A percentile compares a stretch with the other conserved stretches of the same genome.
phyloP scores from a whole-genome alignment of 2,113 vertebrate genomes.

The Lontra canadensis region DNA sequence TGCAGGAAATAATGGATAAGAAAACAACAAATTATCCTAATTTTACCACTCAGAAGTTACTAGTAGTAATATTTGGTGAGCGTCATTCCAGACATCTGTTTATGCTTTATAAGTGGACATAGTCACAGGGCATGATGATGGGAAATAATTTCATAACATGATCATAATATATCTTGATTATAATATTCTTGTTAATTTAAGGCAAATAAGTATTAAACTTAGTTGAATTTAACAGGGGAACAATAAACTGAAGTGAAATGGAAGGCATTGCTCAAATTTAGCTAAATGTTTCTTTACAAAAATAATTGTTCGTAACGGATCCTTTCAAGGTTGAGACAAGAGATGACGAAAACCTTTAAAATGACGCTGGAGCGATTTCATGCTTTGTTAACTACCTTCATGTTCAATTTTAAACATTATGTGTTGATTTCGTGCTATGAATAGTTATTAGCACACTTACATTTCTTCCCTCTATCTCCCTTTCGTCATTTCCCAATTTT shows the following conservation, averaged over 20 bases:
- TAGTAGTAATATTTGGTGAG: not conserved
- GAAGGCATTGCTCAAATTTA: not conserved
- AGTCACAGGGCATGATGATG: not conserved
- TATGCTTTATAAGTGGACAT: not conserved
- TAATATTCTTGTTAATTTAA: slow-evolving; percentile 10
- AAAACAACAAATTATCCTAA: not conserved
- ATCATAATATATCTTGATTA: not conserved
- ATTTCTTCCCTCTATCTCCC: not conserved
- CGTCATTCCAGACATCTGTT: not conserved
- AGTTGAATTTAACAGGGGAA: not conserved
- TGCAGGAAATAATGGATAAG: not conserved
- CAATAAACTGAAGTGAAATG: not conserved
- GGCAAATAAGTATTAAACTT: not conserved
- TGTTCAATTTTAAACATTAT: not conserved
- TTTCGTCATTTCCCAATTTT: not conserved
- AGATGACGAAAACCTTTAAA: not conserved
- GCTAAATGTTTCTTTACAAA: not conserved
- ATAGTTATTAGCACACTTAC: not conserved
- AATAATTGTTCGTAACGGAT: not conserved
- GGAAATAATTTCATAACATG: slow-evolving; percentile 6
- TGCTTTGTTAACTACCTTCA: not conserved
- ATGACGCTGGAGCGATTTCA: not conserved
- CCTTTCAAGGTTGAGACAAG: not conserved
- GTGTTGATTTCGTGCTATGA: not conserved
- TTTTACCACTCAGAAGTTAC: not conserved